phyloP scores from a whole-genome alignment of 2,797 vertebrate species.

The Myiothlypis chrysogaster region DNA sequence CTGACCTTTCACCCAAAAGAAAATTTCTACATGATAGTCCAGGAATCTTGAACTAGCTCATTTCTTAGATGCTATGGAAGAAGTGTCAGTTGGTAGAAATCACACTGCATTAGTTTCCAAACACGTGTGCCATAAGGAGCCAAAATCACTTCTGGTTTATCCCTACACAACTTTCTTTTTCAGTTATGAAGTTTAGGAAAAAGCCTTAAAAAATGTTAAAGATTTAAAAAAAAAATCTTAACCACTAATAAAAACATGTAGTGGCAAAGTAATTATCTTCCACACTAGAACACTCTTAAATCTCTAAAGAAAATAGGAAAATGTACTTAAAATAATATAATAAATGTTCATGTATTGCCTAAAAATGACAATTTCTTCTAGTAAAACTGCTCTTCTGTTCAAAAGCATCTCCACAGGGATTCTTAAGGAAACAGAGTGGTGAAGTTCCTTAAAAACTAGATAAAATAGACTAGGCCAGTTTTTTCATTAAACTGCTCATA shows the following conservation, averaged over 20 bases:
- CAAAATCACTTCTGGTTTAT: background rate
- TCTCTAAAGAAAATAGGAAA: background rate
- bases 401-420: slow-evolving; percentile 31
- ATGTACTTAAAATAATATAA: background rate
- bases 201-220: background rate
- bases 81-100: background rate
- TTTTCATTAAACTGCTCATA: slow-evolving; percentile 38
- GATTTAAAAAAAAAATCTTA: background rate
- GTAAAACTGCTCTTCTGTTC: background rate
- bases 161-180: background rate
- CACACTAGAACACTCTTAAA: background rate
- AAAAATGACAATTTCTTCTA: background rate
- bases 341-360: slow-evolving; percentile 58
- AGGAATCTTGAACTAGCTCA: background rate
- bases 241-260: background rate
- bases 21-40: background rate
- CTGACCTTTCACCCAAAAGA: background rate
- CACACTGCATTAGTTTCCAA: background rate
- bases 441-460: slow-evolving; percentile 60
- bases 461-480: slow-evolving; percentile 38
- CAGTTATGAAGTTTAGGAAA: background rate
- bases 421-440: slow-evolving; percentile 46
- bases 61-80: background rate
- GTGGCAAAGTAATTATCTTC: background rate
- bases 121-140: background rate